Conservation (phyloP, 2,888 invertebrate species). For the Thalpophila matura region DNA sequence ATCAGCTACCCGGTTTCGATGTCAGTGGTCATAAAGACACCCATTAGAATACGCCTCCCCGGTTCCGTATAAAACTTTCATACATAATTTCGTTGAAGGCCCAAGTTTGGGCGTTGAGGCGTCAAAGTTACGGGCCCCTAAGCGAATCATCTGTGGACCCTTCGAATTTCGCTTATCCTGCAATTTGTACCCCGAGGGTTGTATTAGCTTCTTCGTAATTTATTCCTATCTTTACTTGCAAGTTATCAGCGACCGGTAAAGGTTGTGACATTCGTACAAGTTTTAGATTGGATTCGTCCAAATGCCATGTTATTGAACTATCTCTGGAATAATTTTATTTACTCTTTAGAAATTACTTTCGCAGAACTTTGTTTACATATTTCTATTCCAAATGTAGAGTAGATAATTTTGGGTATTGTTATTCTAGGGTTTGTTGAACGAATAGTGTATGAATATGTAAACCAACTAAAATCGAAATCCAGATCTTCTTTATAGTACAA, state of each 20-base stretch:
- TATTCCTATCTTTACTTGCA: conserved; percentile 29
- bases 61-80: conserved; percentile 50
- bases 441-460: too few relatives aligned
- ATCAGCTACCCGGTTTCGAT: conserved; percentile 38
- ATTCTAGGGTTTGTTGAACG: too few relatives aligned
- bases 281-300: too few relatives aligned
- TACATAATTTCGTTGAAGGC: conserved; percentile 49
- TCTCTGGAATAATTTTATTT: too few relatives aligned
- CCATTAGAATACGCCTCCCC: conserved; percentile 37
- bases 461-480: too few relatives aligned
- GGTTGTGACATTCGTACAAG: background rate
- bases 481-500: too few relatives aligned
- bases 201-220: conserved; percentile 23
- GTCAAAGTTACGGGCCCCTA: conserved; percentile 31
- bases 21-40: conserved; percentile 29
- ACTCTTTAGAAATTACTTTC: too few relatives aligned
- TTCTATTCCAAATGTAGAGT: too few relatives aligned
- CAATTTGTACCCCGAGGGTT: conserved; percentile 29
- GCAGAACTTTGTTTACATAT: too few relatives aligned
- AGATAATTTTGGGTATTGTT: too few relatives aligned
- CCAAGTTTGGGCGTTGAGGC: conserved; percentile 41
- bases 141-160: conserved; percentile 27
- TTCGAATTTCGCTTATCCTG: conserved; percentile 33
- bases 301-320: too few relatives aligned
- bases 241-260: conserved; percentile 1